Percentiles rank a stretch among this genome's conserved stretches.
phyloP scores from a whole-genome alignment of 1,140 invertebrate species.

The Akabosia matsudoensis region DNA sequence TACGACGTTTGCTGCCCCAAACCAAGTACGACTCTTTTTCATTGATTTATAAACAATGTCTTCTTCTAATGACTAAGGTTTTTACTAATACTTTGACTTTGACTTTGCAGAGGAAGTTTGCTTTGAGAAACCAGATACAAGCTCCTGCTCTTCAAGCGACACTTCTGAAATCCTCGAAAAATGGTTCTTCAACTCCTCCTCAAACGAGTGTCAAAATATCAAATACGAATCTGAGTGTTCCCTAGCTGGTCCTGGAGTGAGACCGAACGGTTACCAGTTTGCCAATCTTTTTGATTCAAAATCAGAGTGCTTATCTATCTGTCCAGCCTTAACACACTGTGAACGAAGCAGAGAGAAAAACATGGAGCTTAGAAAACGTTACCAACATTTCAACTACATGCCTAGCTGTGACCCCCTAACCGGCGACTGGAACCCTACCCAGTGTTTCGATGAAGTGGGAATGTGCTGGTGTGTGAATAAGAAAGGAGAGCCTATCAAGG shows the following conservation, averaged over 20 bases:
- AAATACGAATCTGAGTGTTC: slow-evolving; percentile 32
- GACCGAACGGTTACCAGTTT: slow-evolving; percentile 63
- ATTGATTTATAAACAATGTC: not conserved
- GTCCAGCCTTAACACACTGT: slow-evolving; percentile 76
- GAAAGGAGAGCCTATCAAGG: slow-evolving; percentile 73
- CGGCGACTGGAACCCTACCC: slow-evolving; percentile 74
- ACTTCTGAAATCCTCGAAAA: slow-evolving; percentile 57
- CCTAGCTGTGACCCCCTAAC: slow-evolving; percentile 68
- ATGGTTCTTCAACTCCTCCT: slow-evolving; percentile 74
- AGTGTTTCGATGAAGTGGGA: slow-evolving; percentile 73
- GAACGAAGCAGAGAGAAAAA: slow-evolving; percentile 74
- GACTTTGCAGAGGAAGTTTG: slow-evolving; percentile 68
- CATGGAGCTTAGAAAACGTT: slow-evolving; percentile 62
- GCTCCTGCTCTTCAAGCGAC: slow-evolving; percentile 53
- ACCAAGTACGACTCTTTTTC: slow-evolving; percentile 56
- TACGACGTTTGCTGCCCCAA: slow-evolving; percentile 79
- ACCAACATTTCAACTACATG: slow-evolving; percentile 67
- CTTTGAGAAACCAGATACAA: slow-evolving; percentile 66
- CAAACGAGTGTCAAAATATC: slow-evolving; percentile 70
- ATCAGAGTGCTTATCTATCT: slow-evolving; percentile 74
- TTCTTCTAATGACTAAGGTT: not conserved
- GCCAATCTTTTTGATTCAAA: slow-evolving; percentile 85
- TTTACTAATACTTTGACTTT: slow-evolving; percentile 26
- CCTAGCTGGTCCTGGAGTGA: not conserved
- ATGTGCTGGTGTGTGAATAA: slow-evolving; percentile 82